Base-by-base conservation (phyloP, 2,888 invertebrate genomes). In the Nemotelus nigrinus region DNA sequence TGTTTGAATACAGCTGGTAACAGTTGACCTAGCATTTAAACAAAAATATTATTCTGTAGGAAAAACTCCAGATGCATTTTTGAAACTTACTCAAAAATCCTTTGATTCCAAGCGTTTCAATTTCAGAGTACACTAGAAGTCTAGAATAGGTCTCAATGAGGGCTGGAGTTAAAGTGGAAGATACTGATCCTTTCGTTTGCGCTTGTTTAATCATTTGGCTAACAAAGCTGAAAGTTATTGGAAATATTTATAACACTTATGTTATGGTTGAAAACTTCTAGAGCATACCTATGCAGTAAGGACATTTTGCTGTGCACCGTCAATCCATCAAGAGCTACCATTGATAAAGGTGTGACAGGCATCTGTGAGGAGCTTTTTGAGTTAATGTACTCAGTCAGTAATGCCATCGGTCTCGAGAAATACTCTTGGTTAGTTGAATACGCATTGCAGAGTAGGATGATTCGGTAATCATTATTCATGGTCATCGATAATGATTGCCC, bases 281-380 rank as follows among this genome's bases (percentile, higher is more conserved):
- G 5, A 41, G 3, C 3, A 2, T 88, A 85, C 85, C 83, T 84
- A 77, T 92, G 91, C 82, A 96, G 95, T 10, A 97, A 86, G 0
- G 91, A 91, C 98, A 98, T 98, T 88, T 98, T 98, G 50, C 97
- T 96, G 84, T 98, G 98, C 48, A 98, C 93, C 0, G 98, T 98
- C 77, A 98, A 87, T 41, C 97, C 97, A 85, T 98, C 98, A 64
- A 98, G 88, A 76, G 97, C 93, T 76, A 94, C 94, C 93, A 98
- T 97, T 0, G 96, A 95, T 65, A 98, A 88, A 0, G 98, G 98
- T 7, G 93, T 92, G 0, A 95, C 95, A 2, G 96, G 95, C 41
- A 93, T 86, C 84, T 92, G 89, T 82, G 89, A 81, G 86, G 84
- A 81, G 83, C 87, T 77, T 48, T 74, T 74, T 50, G 74, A 60